Percentiles rank a stretch among this genome's conserved stretches.
Conservation (phyloP, 2,888 invertebrate genomes). For the Volucella zonaria region DNA sequence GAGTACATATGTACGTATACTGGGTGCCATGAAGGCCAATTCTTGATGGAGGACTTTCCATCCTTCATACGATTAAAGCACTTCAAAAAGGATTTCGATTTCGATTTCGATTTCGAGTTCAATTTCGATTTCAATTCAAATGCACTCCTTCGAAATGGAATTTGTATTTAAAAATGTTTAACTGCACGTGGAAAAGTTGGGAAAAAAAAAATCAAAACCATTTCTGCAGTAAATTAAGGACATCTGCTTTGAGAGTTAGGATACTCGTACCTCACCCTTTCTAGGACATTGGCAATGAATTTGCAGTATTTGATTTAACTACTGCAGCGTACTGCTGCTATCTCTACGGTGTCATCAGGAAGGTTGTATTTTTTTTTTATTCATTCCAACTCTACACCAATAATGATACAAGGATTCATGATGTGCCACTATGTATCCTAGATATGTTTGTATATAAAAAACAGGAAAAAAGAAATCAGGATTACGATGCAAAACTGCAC, state of each 20-base stretch:
- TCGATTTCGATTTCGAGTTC: conserved; percentile 3
- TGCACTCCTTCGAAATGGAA: not conserved
- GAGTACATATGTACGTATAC: not conserved
- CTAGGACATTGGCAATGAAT: conserved; percentile 31
- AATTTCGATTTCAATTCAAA: not conserved
- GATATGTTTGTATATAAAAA: not conserved
- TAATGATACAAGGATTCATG: conserved; percentile 22
- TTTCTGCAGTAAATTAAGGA: conserved; percentile 64
- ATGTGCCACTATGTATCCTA: conserved; percentile 10
- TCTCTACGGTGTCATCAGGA: conserved; percentile 69
- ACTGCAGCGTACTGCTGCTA: conserved; percentile 30
- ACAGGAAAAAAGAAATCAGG: conserved; percentile 35
- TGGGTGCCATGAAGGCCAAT: conserved; percentile 8
- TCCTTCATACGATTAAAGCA: conserved; percentile 33
- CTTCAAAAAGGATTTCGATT: conserved; percentile 33
- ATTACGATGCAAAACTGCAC: conserved; percentile 73
- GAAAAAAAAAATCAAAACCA: conserved; percentile 34
- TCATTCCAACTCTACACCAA: not conserved
- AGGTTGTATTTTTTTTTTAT: conserved; percentile 19
- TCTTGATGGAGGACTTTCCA: conserved; percentile 36
- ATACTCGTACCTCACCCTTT: conserved; percentile 53
- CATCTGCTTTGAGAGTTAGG: conserved; percentile 58
- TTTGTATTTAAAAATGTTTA: not conserved
- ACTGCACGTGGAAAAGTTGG: not conserved
- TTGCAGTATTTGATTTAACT: conserved; percentile 58